These are phyloP conservation scores for Ethmia dodecea DNA, from an alignment of 2,888 invertebrate species.

Conservation along the genomic window DNA sequence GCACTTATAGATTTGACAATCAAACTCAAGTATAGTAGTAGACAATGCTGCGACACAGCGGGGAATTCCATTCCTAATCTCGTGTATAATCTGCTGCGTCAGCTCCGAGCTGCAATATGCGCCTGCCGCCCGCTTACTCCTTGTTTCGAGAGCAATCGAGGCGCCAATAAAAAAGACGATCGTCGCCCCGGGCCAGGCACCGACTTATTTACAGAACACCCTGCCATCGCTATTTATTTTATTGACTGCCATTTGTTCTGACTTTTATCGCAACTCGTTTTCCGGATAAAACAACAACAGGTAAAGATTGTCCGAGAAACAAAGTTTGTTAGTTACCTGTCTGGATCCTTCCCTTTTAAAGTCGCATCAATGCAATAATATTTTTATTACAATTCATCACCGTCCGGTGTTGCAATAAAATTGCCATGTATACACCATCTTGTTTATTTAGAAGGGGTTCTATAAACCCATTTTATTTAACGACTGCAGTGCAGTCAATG, in stretches of 20 bases:
- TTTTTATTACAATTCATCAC: neutral
- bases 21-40: conserved; percentile 25
- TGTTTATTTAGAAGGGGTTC: conserved; percentile 4
- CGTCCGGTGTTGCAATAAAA: conserved; percentile 16
- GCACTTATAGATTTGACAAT: conserved; percentile 11
- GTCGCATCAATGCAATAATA: neutral
- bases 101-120: conserved; percentile 43
- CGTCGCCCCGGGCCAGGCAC: conserved; percentile 66
- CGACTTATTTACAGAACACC: conserved; percentile 77
- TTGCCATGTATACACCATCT: too few relatives aligned
- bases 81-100: conserved; percentile 62
- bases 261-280: conserved; percentile 74
- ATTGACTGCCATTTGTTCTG: conserved; percentile 76
- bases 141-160: conserved; percentile 77
- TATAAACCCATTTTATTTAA: neutral
- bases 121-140: conserved; percentile 46
- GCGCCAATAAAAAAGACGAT: conserved; percentile 78
- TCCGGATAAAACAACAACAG: conserved; percentile 66
- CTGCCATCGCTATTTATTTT: conserved; percentile 76
- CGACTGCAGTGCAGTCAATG: neutral
- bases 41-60: conserved; percentile 41
- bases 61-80: conserved; percentile 65
- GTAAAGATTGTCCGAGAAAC: conserved; percentile 28
- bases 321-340: conserved; percentile 1
- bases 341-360: neutral